Base-by-base conservation (phyloP, 1,140 invertebrate genomes). In the Halyomorpha halys region DNA sequence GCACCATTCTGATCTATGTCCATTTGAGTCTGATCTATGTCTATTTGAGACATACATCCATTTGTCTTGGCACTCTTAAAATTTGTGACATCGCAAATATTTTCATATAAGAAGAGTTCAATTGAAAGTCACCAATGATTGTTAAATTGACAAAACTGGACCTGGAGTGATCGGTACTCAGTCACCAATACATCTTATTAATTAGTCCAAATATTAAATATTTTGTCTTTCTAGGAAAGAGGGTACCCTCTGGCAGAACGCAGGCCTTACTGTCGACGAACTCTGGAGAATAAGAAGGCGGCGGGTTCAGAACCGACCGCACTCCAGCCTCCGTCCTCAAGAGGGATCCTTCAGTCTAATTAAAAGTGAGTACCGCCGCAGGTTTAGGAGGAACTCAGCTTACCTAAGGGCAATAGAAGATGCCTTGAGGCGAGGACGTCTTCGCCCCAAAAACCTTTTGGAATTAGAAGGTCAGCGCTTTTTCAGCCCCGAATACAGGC, bases 281-380 rank as follows among this genome's bases (percentile, higher is more conserved):
- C 61, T 69, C 3, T 56, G 56, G 18, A 59, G 56, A 19, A 61
- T 63, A 51, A 47, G 68, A 30, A 61, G 65, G 30, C 65, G 62
- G 14, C 44, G 56, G 25, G 49, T 45, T 6, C n/a, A 30, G 13
- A 51, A 19, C 19, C 25, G 63, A 30, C 68, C 68, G 14, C 45
- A 61, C 6, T 64, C 65, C 54, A 66, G 44, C 44, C 59, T 69
- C 19, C 34, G 45, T 0, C 44, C 61, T 11, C 39, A 60, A 21
- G 62, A 67, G 2, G 68, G 68, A 11, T 61, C 54, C 13, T 69
- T 69, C 54, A 39, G 34, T 13, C 44, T 59, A 34, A 21, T 68
- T 15, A 69, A 69, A 56, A 68, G 66, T 44, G 68, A 69, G 54
- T 69, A 69, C 61, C 63, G 47, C 19, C 45, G 68, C 13, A 21